Evolutionary conservation across 2,888 invertebrate genomes (phyloP).

Genomic region (Altica lythri): DNA sequence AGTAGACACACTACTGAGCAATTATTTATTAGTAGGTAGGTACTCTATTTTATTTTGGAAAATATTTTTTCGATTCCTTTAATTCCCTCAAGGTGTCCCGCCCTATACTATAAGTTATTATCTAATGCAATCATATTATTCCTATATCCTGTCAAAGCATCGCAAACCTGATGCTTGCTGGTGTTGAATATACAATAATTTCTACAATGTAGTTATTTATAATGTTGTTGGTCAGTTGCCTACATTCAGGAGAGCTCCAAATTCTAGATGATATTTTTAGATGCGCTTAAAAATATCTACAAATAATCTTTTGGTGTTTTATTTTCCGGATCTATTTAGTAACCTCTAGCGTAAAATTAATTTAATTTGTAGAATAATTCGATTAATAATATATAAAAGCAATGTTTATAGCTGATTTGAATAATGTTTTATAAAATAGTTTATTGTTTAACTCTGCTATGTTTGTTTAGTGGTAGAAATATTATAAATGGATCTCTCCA

Average conservation of each 20-base stretch:
- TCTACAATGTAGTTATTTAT: conserved; percentile 3
- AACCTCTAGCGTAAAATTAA: not conserved
- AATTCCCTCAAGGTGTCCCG: no score
- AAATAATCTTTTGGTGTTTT: not conserved
- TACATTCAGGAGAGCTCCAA: conserved; percentile 4
- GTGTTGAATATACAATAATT: not conserved
- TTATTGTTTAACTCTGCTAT: conserved; percentile 1
- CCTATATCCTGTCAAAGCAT: no score
- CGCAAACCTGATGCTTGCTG: no score
- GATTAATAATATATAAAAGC: conserved; percentile 3
- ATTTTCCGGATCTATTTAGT: conserved; percentile 2
- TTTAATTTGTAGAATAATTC: conserved; percentile 8
- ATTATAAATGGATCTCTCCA: conserved; percentile 15
- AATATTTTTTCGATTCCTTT: no score
- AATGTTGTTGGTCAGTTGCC: not conserved
- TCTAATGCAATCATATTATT: no score
- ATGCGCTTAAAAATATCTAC: conserved; percentile 10
- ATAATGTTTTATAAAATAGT: conserved; percentile 19
- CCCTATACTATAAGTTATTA: no score
- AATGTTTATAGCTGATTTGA: not conserved
- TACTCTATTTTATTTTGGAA: no score
- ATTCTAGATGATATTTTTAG: conserved; percentile 10
- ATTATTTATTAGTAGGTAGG: no score
- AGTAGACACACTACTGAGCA: no score
- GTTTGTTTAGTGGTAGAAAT: conserved; percentile 8